phyloP scores from a whole-genome alignment of 2,797 vertebrate genomes.

The Decapterus maruadsi region DNA sequence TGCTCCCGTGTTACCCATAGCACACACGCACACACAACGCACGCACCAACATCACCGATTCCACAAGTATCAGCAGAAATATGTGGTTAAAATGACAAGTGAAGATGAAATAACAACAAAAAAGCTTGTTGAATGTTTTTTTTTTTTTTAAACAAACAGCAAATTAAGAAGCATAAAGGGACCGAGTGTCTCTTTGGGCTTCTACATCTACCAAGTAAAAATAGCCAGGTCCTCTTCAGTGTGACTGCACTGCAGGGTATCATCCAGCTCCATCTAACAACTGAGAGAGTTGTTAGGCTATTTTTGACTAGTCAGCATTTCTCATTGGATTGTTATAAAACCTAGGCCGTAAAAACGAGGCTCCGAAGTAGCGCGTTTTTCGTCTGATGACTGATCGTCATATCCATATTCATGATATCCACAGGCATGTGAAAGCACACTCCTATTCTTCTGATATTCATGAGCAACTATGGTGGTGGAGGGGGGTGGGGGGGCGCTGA shows the following conservation, averaged over 20 bases:
- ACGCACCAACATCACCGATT: neutral
- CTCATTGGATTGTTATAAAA: slow-evolving; percentile 43
- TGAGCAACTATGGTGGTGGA: slow-evolving; percentile 11
- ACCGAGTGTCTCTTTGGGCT: slow-evolving; percentile 24
- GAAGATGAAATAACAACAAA: slow-evolving; percentile 2
- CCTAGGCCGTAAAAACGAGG: slow-evolving; percentile 41
- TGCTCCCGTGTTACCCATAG: slow-evolving; percentile 10
- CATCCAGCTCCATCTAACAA: slow-evolving; percentile 54
- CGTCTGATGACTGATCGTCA: slow-evolving; percentile 48
- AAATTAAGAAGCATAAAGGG: slow-evolving; percentile 24
- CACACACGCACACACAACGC: no score
- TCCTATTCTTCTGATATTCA: slow-evolving; percentile 60
- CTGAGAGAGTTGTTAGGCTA: slow-evolving; percentile 43
- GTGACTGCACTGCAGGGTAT: slow-evolving; percentile 67
- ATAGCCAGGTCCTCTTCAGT: slow-evolving; percentile 44
- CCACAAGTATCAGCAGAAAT: slow-evolving; percentile 3
- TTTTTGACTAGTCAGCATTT: slow-evolving; percentile 68
- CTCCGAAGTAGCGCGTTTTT: slow-evolving; percentile 26
- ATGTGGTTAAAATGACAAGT: neutral
- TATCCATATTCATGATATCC: slow-evolving; percentile 64
- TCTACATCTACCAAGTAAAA: slow-evolving; percentile 30
- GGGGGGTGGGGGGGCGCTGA: slow-evolving; percentile 8
- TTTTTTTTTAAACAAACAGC: slow-evolving; percentile 1
- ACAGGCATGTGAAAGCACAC: slow-evolving; percentile 48
- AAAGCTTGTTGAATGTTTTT: slow-evolving; percentile 14